phyloP scores from a whole-genome alignment of 2,113 vertebrate genomes.

The Chaenocephalus aceratus region DNA sequence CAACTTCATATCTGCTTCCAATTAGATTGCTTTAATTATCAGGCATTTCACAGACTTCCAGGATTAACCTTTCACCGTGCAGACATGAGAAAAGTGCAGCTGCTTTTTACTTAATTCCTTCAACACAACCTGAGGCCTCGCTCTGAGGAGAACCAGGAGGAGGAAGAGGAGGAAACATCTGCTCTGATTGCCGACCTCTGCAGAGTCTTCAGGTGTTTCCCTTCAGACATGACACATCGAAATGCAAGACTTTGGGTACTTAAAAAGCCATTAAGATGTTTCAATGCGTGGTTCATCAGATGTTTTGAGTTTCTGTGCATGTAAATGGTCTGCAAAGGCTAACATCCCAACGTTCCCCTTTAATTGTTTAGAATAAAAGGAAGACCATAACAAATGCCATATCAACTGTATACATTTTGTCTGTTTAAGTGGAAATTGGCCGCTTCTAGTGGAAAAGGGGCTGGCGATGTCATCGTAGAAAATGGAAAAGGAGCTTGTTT shows the following conservation, averaged over 20 bases:
- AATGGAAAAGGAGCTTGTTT: too few species aligned
- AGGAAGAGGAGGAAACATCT: background rate
- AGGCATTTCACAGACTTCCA: background rate
- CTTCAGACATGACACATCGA: background rate
- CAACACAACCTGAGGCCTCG: background rate
- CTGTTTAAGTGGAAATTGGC: too few species aligned
- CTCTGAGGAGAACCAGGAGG: background rate
- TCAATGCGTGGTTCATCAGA: too few species aligned
- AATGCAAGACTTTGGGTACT: background rate
- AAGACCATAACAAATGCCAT: too few species aligned
- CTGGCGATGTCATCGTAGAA: too few species aligned
- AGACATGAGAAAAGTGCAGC: background rate
- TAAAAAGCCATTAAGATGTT: background rate
- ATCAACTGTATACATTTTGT: too few species aligned
- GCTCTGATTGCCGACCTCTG: background rate
- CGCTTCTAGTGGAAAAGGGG: too few species aligned
- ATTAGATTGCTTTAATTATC: constrained; percentile 27
- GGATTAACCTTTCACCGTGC: constrained; percentile 15
- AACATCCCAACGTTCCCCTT: too few species aligned
- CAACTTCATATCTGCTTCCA: constrained; percentile 19
- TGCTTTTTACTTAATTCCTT: background rate
- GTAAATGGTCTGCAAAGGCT: too few species aligned
- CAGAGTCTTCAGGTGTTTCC: background rate
- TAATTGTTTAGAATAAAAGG: too few species aligned
- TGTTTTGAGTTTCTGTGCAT: too few species aligned